Percentiles rank a stretch among this genome's conserved stretches.
Conservation (phyloP, 2,113 vertebrate species). For the Crypturellus undulatus region DNA sequence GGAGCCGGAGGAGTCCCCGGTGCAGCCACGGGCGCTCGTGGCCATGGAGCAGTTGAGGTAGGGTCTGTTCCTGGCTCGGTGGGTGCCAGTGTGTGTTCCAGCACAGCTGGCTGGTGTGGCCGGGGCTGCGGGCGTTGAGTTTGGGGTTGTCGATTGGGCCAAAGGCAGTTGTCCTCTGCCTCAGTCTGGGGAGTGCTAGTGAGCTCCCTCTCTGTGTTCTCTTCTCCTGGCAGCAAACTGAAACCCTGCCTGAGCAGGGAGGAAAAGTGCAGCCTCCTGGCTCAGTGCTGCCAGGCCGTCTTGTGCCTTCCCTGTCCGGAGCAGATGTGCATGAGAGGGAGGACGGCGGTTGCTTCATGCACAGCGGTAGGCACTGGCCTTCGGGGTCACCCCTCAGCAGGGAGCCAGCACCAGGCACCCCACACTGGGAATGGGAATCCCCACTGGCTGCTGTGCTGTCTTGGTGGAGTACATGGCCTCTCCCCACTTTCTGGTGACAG, state of each 20-base stretch:
- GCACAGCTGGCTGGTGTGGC: neutral
- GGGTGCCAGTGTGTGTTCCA: neutral
- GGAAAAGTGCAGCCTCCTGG: neutral
- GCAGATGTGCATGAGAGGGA: no score
- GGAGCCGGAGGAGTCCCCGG: neutral
- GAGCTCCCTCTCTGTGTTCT: neutral
- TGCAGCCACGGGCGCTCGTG: neutral
- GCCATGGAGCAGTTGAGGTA: neutral
- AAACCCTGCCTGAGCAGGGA: neutral
- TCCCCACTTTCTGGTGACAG: neutral
- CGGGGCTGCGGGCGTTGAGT: no score
- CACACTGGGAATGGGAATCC: no score
- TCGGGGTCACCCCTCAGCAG: neutral
- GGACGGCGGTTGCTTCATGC: neutral
- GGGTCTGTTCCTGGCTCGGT: neutral
- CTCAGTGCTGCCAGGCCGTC: neutral
- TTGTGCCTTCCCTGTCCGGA: neutral
- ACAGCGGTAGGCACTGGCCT: neutral
- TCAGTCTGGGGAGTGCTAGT: neutral
- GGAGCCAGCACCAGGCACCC: neutral
- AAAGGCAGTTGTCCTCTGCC: no score
- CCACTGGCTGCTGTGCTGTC: neutral
- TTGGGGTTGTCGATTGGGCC: no score
- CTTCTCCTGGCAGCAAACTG: neutral
- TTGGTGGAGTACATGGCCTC: neutral